Percentiles rank a stretch among this genome's conserved stretches.
Evolutionary conservation across 2,797 vertebrate species (phyloP).

Genomic region (Sebastolobus alascanus): DNA sequence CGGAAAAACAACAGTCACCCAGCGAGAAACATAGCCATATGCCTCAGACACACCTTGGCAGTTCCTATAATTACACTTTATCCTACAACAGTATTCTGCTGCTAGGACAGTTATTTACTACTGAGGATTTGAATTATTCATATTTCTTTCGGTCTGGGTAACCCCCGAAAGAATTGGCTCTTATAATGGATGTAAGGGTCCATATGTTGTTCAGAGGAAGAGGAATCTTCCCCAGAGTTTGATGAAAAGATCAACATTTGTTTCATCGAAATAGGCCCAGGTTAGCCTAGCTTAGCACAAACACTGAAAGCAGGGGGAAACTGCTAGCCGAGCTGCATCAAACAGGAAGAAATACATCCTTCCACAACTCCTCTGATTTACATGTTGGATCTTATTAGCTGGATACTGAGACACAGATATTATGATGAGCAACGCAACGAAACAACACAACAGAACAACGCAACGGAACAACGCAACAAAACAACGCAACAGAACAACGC

Average conservation of each 20-base stretch:
- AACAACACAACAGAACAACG: too few species aligned
- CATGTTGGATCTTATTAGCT: background rate
- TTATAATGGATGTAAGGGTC: background rate
- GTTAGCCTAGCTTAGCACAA: background rate
- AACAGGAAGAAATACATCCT: background rate
- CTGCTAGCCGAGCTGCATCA: background rate
- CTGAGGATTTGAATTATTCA: constrained; percentile 48
- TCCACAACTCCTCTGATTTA: background rate
- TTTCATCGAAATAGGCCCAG: too few species aligned
- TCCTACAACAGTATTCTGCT: constrained; percentile 49
- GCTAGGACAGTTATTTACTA: constrained; percentile 37
- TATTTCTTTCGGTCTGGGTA: constrained; percentile 14
- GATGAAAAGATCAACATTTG: background rate
- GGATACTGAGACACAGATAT: too few species aligned
- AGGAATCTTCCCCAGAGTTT: background rate
- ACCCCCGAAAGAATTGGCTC: background rate
- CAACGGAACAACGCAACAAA: too few species aligned
- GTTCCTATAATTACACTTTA: constrained; percentile 63
- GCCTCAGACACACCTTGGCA: constrained; percentile 67
- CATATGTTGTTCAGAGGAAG: constrained; percentile 17
- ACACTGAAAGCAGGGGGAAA: background rate
- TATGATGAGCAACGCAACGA: too few species aligned
- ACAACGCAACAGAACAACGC: too few species aligned
- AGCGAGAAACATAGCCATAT: constrained; percentile 40
- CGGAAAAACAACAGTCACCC: constrained; percentile 51